Conservation (phyloP, 2,113 vertebrate species). For the Campylomormyrus numenius region DNA sequence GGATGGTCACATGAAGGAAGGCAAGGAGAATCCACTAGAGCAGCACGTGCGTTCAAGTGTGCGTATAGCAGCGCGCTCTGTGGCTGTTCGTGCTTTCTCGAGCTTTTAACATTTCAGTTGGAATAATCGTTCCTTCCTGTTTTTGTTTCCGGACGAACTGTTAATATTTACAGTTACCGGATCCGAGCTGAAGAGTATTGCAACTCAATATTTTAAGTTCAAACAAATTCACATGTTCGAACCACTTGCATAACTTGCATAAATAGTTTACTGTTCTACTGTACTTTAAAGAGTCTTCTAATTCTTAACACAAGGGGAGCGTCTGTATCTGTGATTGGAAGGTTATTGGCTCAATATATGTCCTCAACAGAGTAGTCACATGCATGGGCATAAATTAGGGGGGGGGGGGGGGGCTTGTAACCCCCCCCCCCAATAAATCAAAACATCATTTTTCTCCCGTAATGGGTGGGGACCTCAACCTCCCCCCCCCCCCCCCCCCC, state of each 20-base stretch:
- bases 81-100: not conserved
- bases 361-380: not conserved
- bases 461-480: too few species aligned
- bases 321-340: not conserved
- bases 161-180: not conserved
- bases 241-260: not conserved
- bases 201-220: not conserved
- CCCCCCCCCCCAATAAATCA: too few species aligned
- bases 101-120: not conserved
- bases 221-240: not conserved
- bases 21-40: conserved; percentile 16
- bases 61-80: not conserved
- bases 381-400: not conserved
- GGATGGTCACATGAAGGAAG: conserved; percentile 51
- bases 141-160: not conserved
- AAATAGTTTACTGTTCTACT: not conserved
- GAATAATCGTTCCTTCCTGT: not conserved
- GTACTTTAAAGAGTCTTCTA: not conserved
- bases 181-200: not conserved
- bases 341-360: not conserved
- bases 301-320: not conserved
- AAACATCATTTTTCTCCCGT: too few species aligned
- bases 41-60: not conserved
- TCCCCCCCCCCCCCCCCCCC: too few species aligned
- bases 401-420: too few species aligned